Percentiles rank a stretch among this genome's conserved stretches.
phyloP scores from a whole-genome alignment of 2,113 vertebrate species.

The Rhinolophus sinicus region DNA sequence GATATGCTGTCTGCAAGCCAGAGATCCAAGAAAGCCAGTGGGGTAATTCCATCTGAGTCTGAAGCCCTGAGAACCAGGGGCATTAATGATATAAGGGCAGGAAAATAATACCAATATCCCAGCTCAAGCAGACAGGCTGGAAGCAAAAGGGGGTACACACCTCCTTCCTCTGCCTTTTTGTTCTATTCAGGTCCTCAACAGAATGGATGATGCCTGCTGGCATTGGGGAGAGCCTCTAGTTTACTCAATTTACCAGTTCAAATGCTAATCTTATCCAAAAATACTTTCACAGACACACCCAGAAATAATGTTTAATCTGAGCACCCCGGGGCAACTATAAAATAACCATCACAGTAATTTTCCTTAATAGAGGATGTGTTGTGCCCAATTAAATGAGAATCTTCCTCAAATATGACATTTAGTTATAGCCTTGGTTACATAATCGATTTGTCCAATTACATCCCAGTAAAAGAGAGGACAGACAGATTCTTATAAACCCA shows the following conservation, averaged over 20 bases:
- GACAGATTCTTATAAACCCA: background rate
- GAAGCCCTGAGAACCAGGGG: background rate
- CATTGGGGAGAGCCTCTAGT: background rate
- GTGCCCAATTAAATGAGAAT: background rate
- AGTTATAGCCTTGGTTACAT: background rate
- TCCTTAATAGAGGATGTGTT: background rate
- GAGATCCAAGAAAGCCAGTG: background rate
- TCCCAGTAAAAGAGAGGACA: background rate
- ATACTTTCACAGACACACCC: background rate
- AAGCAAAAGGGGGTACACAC: background rate
- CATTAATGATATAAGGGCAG: background rate
- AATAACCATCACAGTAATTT: background rate
- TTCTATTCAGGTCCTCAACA: background rate
- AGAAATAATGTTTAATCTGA: background rate
- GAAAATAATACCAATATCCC: background rate
- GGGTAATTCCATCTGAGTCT: background rate
- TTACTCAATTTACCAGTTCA: background rate
- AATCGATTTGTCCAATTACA: background rate
- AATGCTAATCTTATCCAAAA: background rate
- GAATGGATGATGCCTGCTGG: background rate
- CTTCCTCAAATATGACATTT: background rate
- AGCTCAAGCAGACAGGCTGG: background rate
- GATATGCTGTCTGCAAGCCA: background rate
- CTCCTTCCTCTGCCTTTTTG: background rate
- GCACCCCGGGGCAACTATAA: background rate